Conservation (phyloP, 2,113 vertebrate genomes). For the Gambusia affinis region DNA sequence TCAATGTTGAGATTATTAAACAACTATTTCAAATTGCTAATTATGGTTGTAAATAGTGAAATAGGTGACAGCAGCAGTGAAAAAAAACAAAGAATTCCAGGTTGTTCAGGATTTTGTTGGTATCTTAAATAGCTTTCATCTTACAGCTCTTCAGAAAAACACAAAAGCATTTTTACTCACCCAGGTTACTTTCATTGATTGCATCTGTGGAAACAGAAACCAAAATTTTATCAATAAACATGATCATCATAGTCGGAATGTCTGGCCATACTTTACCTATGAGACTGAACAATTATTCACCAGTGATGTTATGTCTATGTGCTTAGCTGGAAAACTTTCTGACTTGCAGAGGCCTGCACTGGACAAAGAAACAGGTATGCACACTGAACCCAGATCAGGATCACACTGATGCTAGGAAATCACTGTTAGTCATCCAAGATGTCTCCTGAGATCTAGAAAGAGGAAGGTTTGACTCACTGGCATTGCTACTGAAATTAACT, state of each 20-base stretch:
- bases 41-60: not conserved
- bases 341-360: constrained; percentile 45
- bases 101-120: not conserved
- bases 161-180: constrained; percentile 31
- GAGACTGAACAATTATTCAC: constrained; percentile 4
- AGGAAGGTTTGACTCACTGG: not conserved
- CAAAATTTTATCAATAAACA: constrained; percentile 32
- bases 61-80: not conserved
- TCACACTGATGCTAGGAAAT: not conserved
- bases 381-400: constrained; percentile 8
- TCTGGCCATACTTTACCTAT: constrained; percentile 1
- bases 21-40: no score
- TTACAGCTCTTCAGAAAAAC: not conserved
- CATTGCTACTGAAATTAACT: not conserved
- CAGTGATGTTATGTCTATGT: constrained; percentile 53
- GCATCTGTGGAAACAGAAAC: constrained; percentile 54
- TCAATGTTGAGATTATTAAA: no score
- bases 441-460: not conserved
- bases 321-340: not conserved
- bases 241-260: constrained; percentile 16
- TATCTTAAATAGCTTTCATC: not conserved
- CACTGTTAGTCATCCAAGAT: not conserved
- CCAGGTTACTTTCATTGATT: constrained; percentile 56
- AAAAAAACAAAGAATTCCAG: not conserved
- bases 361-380: constrained; percentile 26